phyloP scores from a whole-genome alignment of 2,113 vertebrate genomes.

The Tragulus kanchil region DNA sequence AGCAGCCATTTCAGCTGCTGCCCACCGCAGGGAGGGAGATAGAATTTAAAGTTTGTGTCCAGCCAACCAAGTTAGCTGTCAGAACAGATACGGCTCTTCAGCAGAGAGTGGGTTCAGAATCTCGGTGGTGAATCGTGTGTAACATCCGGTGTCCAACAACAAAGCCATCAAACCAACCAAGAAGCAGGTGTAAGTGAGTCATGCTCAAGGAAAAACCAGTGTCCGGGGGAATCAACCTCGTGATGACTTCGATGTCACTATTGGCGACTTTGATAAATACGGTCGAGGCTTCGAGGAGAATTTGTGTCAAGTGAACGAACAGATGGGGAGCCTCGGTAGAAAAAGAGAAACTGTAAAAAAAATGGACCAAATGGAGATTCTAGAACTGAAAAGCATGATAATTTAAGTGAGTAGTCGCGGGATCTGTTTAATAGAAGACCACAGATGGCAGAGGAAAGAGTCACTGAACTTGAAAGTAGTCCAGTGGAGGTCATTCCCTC shows the following conservation, averaged over 20 bases:
- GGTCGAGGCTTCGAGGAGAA: not conserved
- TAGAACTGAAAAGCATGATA: not conserved
- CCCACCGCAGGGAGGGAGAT: not conserved
- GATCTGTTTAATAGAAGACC: accelerated
- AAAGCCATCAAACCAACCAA: not conserved
- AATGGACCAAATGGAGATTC: too few species aligned
- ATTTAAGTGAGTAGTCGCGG: accelerated
- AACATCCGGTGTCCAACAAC: accelerated
- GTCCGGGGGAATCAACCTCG: not conserved
- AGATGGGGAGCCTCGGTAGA: not conserved
- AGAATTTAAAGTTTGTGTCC: not conserved
- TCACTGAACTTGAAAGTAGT: accelerated
- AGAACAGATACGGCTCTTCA: not conserved
- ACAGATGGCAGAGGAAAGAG: not conserved
- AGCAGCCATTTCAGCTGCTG: not conserved
- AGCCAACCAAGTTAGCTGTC: not conserved
- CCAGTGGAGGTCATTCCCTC: accelerated
- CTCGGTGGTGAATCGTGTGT: accelerated
- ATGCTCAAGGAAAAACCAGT: accelerated
- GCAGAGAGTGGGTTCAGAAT: not conserved
- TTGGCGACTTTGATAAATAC: accelerated
- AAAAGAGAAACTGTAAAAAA: not conserved
- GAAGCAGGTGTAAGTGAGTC: not conserved
- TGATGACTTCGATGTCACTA: not conserved
- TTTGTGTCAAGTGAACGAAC: accelerated